phyloP scores from a whole-genome alignment of 1,140 invertebrate genomes.

The Drosophila arizonae region DNA sequence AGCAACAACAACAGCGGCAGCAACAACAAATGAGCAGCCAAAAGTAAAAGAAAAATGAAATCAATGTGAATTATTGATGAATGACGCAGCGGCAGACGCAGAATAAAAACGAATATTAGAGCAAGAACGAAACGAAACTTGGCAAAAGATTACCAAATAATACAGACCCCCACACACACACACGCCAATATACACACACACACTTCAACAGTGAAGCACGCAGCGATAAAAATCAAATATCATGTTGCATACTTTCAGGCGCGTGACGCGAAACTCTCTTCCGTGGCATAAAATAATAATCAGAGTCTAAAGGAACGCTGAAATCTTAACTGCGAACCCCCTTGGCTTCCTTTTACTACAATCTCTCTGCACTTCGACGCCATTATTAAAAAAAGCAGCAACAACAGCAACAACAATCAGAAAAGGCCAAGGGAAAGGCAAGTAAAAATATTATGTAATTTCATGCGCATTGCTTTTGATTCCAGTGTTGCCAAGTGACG shows the following conservation, averaged over 20 bases:
- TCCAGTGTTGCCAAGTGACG: slow-evolving; percentile 57
- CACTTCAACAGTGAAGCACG: slow-evolving; percentile 18
- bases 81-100: slow-evolving; percentile 57
- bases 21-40: slow-evolving; percentile 21
- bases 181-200: slow-evolving; percentile 8
- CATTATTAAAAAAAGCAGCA: slow-evolving; percentile 63
- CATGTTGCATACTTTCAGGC: slow-evolving; percentile 74
- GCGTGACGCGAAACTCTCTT: slow-evolving; percentile 64
- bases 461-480: slow-evolving; percentile 62
- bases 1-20: slow-evolving; percentile 1
- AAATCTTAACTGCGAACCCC: slow-evolving; percentile 63
- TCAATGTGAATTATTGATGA: slow-evolving; percentile 81
- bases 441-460: slow-evolving; percentile 62
- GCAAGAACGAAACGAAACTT: slow-evolving; percentile 40
- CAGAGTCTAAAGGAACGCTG: slow-evolving; percentile 77
- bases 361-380: slow-evolving; percentile 1
- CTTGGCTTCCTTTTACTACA: not conserved
- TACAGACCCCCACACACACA: slow-evolving; percentile 43
- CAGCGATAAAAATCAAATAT: slow-evolving; percentile 75
- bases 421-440: slow-evolving; percentile 13
- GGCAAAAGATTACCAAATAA: slow-evolving; percentile 70
- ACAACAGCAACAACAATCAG: too few relatives aligned
- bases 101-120: slow-evolving; percentile 37
- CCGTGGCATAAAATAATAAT: slow-evolving; percentile 74
- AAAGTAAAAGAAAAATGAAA: slow-evolving; percentile 46